Evolutionary conservation across 2,888 invertebrate species (phyloP), one percentile per base, ranked within the genome.

Genomic region (Tachina lurida): DNA sequence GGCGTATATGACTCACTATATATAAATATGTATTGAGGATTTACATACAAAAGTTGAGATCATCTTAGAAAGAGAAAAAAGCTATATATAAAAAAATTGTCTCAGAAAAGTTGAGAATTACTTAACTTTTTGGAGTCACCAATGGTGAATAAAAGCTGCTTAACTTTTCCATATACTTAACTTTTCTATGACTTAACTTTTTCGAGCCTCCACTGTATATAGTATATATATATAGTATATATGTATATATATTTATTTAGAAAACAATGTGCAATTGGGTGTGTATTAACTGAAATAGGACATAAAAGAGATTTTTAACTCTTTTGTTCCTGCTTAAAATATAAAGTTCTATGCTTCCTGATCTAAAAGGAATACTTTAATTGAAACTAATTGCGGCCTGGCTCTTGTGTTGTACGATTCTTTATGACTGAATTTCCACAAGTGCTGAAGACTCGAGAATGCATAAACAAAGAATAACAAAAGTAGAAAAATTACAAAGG

Each of bases 301-400:
- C 31, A 39, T 15, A 49, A 74, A 68, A 60, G 49, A 67, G 60
- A 70, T 22, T 17, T n/a, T 54, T 31, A 60, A 68, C 41, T 62
- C 62, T 70, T 70, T 70, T 70, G 45, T 60, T 60, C 12, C 22
- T 22, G 17, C 43, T 49, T 31, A n/a, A 70, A 77, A 43, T 31
- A 60, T 41, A 45, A 70, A 71, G 71, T 49, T 73, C 65, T 45
- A 41, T 65, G 19, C 63, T 70, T 56, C 15, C 43, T 70, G 49
- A 58, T 67, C 80, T 22, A 76, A 73, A 62, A 75, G 62, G 54
- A 70, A 78, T 84, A 70, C 63, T 65, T 75, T 75, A 84, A 80
- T 80, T 84, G 78, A 73, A 84, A 75, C 60, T 80, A 76, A 80
- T 84, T 84, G 60, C 84, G 74, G 58, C 43, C 41, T 60, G 79